A percentile compares a stretch with the other conserved stretches of the same genome.
These are phyloP conservation scores for Drosophila chauvacae DNA, from an alignment of 1,140 invertebrate genomes.

Conservation along the genomic window DNA sequence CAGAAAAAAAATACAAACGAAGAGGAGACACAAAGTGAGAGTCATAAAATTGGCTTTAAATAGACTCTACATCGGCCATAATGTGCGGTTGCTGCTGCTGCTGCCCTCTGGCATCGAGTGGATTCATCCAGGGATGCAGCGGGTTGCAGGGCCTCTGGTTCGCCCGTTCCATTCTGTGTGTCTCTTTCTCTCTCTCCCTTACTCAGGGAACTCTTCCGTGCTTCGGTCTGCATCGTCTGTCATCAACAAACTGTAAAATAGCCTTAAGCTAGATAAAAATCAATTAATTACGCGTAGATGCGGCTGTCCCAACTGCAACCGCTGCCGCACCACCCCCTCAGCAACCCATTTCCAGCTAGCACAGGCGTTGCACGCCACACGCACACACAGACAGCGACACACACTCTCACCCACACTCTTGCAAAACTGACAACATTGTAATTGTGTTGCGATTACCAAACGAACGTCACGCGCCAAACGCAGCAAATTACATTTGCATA, in stretches of 20 bases:
- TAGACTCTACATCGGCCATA: conserved; percentile 48
- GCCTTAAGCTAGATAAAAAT: conserved; percentile 84
- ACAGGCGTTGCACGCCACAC: conserved; percentile 35
- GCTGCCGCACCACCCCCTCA: conserved; percentile 5
- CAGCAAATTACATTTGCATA: conserved; percentile 83
- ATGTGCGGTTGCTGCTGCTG: conserved; percentile 15
- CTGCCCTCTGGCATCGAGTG: conserved; percentile 19
- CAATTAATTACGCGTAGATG: conserved; percentile 84
- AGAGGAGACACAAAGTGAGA: conserved; percentile 31
- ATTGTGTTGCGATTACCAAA: conserved; percentile 82
- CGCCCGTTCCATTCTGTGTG: conserved; percentile 1
- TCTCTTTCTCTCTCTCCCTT: not conserved
- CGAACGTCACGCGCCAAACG: conserved; percentile 80
- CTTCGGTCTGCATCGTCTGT: conserved; percentile 81
- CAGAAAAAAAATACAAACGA: conserved; percentile 3
- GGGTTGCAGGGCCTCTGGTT: conserved; percentile 3
- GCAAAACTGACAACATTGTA: conserved; percentile 73
- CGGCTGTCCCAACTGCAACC: conserved; percentile 46
- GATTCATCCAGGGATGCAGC: not conserved
- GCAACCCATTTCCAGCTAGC: not conserved
- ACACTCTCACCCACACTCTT: conserved; percentile 11
- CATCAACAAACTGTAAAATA: conserved; percentile 84
- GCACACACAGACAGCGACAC: conserved; percentile 13
- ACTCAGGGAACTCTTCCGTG: conserved; percentile 21
- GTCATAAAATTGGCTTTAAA: conserved; percentile 73